Conservation (phyloP, 2,113 vertebrate species). For the Dipodomys stephensi region DNA sequence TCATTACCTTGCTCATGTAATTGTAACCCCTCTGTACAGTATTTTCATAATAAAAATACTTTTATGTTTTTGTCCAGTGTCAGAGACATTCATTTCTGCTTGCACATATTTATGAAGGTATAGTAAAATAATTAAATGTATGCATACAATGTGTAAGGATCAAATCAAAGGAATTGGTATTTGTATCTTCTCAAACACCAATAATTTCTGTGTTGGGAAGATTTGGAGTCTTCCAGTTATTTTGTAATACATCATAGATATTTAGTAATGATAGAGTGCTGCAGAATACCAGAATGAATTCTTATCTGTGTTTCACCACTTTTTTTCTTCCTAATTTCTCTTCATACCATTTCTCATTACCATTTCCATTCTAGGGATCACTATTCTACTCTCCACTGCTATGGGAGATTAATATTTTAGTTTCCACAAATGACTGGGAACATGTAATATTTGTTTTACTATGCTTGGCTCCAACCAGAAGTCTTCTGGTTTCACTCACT, state of each 20-base stretch:
- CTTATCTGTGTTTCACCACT: background rate
- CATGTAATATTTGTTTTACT: background rate
- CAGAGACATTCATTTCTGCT: background rate
- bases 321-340: background rate
- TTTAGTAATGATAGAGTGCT: background rate
- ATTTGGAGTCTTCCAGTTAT: background rate
- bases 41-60: background rate
- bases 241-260: background rate
- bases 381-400: background rate
- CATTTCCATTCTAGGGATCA: background rate
- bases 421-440: background rate
- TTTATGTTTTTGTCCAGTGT: background rate
- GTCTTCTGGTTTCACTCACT: no score
- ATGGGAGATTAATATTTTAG: background rate
- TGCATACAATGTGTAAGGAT: background rate
- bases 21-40: no score
- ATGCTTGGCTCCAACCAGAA: background rate
- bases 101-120: background rate
- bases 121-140: background rate
- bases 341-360: no score
- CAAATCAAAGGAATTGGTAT: background rate
- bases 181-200: background rate
- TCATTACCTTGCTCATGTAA: no score
- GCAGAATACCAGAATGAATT: background rate
- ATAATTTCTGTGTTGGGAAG: background rate